These are phyloP conservation scores for Lota lota DNA, from an alignment of 2,113 vertebrate species.

Conservation along the genomic window DNA sequence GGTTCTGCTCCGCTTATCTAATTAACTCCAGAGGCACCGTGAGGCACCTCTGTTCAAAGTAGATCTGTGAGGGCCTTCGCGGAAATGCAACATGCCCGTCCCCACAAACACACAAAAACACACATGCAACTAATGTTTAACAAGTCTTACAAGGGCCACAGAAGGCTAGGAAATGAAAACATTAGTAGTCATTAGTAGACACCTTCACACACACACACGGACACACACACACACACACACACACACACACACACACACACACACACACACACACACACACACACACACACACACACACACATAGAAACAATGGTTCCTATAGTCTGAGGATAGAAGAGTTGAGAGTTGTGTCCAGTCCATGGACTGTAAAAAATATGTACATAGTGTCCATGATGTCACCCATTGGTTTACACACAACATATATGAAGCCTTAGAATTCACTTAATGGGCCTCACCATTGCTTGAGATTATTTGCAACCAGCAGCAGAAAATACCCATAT, in stretches of 20 bases:
- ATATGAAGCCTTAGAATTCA: no score
- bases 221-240: constrained; percentile 28
- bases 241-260: constrained; percentile 24
- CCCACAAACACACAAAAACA: not conserved
- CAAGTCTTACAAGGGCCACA: no score
- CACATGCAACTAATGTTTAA: not conserved
- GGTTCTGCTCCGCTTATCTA: constrained; percentile 49
- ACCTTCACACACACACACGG: constrained; percentile 15
- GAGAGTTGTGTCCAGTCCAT: not conserved
- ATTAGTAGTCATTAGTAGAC: not conserved
- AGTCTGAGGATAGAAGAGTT: constrained; percentile 48
- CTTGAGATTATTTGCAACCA: no score
- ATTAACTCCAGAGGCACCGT: constrained; percentile 44
- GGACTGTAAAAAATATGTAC: no score
- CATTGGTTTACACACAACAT: no score
- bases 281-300: constrained; percentile 18
- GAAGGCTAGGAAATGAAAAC: no score
- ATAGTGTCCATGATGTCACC: no score
- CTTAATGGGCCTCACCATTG: no score
- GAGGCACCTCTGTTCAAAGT: constrained; percentile 37
- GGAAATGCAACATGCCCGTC: not conserved
- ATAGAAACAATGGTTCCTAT: constrained; percentile 30
- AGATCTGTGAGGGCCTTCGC: constrained; percentile 27
- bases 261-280: constrained; percentile 25
- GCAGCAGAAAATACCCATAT: no score